phyloP scores from a whole-genome alignment of 1,140 invertebrate genomes.

The Akabosia matsudoensis region DNA sequence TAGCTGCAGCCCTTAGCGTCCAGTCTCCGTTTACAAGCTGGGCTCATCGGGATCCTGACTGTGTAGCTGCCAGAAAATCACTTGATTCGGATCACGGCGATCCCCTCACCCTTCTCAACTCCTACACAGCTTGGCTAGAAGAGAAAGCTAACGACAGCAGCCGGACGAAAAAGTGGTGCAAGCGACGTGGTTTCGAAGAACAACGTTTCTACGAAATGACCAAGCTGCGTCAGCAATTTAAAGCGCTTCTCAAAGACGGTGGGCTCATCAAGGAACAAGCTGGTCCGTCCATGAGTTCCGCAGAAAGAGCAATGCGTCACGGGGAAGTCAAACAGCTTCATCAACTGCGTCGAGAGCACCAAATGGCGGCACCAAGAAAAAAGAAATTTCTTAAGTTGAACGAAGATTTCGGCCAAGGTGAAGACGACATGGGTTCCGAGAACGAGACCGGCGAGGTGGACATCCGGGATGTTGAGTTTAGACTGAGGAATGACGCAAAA shows the following conservation, averaged over 20 bases:
- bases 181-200: constrained; percentile 82
- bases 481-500: constrained; percentile 68
- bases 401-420: constrained; percentile 31
- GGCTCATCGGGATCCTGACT: constrained; percentile 79
- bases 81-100: constrained; percentile 93
- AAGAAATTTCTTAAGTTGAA: constrained; percentile 67
- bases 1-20: constrained; percentile 88
- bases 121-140: constrained; percentile 85
- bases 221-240: constrained; percentile 86
- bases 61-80: constrained; percentile 63
- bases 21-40: constrained; percentile 88
- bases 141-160: constrained; percentile 59
- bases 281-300: constrained; percentile 60
- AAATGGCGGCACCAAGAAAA: constrained; percentile 64
- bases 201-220: constrained; percentile 95
- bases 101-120: constrained; percentile 83
- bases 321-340: constrained; percentile 83
- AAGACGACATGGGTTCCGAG: constrained; percentile 57
- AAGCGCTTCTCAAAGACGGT: constrained; percentile 74
- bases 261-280: constrained; percentile 63
- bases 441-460: constrained; percentile 61
- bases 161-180: constrained; percentile 75
- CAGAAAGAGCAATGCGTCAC: constrained; percentile 73
- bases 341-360: constrained; percentile 68
- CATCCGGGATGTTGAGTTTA: constrained; percentile 88